Conservation (phyloP, 1,140 invertebrate genomes). For the Alviniconcha marisindica region DNA sequence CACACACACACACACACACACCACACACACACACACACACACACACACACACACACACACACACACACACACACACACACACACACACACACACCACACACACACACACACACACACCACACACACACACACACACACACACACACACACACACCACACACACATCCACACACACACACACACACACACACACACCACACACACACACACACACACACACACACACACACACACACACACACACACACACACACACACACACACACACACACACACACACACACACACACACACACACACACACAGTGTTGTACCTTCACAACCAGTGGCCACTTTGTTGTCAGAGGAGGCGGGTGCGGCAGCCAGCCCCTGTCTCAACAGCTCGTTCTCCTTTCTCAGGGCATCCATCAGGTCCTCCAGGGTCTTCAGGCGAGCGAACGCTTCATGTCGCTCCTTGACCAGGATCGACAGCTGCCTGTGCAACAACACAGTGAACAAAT, state of each 20-base stretch:
- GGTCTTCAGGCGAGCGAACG: constrained; percentile 65
- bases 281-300: neutral
- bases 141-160: too few species aligned
- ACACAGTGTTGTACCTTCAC: constrained; percentile 5
- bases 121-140: too few species aligned
- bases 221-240: neutral
- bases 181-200: too few species aligned
- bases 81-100: too few species aligned
- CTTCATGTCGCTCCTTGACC: constrained; percentile 69
- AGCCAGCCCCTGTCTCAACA: constrained; percentile 50
- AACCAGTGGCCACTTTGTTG: neutral
- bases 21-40: too few species aligned
- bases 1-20: too few species aligned
- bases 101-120: too few species aligned
- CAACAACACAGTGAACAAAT: too few species aligned
- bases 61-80: too few species aligned
- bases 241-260: neutral
- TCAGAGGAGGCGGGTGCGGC: constrained; percentile 11
- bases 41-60: too few species aligned
- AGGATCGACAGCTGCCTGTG: constrained; percentile 64
- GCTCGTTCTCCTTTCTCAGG: constrained; percentile 66
- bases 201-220: neutral
- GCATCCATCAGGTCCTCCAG: constrained; percentile 70
- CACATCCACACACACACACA: too few species aligned
- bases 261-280: neutral